Evolutionary conservation across 2,888 invertebrate species (phyloP), one percentile per base, ranked within the genome.

Genomic region (Drosophila rubida): DNA sequence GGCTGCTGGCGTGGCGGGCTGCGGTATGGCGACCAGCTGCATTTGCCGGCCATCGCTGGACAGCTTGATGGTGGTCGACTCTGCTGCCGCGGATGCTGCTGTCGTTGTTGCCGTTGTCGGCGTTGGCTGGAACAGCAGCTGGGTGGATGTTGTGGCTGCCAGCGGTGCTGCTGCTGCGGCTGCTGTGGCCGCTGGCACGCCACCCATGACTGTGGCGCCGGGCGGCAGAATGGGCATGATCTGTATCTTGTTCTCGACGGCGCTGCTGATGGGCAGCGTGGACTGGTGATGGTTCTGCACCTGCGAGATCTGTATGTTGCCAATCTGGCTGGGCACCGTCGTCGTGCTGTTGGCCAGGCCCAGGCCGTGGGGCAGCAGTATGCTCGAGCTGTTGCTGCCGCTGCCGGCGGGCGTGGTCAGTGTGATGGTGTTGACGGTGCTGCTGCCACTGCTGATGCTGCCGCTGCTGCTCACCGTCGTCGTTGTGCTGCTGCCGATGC

Each of bases 301-400:
- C 83, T 92, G 92, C 16, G 92, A 92, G 69, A 92, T 92, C 79
- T 92, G 92, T 68, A 92, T 92, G 61, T 92, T 92, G 70, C 92
- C 92, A 67, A 92, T 92, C 78, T 92, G 92, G 70, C 92, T 92
- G 68, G 92, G 92, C 73, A 92, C 92, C 55, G 90, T 83, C 64
- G 91, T 79, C 0, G 89, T 64, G 42, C 30, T 80, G 58, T 39
- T 49, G 41, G 63, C 7, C 6, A 72, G 16, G 0, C 71, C 65
- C 4, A 77, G 62, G 1, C 81, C 65, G 9, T 87, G 81, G 37
- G 72, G 54, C 14, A 84, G 60, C 79, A 85, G 65, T 37, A 68
- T 81, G 39, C 73, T 66, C 30, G 42, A 59, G 30, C 79, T 81
- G 65, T 55, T 55, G 78, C 49, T 60, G 14, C 63, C 65, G 69